Conservation (phyloP, 1,140 invertebrate species). For the Trichogramma pretiosum region DNA sequence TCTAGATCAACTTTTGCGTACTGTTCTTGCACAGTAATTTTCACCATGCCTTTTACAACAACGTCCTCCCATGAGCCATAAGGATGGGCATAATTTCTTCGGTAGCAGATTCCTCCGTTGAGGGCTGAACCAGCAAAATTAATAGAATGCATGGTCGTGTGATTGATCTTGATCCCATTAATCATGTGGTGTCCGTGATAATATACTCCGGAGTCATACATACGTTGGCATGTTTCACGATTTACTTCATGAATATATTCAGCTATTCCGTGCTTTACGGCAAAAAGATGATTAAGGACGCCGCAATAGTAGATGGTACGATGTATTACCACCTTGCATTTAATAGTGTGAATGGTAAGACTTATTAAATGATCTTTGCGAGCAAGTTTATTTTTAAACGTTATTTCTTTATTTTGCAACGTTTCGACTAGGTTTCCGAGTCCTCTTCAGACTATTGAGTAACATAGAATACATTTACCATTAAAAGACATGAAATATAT, state of each 20-base stretch:
- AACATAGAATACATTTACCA: no score
- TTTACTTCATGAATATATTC: constrained; percentile 3
- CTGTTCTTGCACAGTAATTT: background rate
- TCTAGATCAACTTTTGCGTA: constrained; percentile 6
- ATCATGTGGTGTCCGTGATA: background rate
- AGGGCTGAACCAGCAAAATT: background rate
- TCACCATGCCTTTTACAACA: background rate
- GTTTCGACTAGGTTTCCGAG: no score
- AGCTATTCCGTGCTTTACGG: background rate
- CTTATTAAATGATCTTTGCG: no score
- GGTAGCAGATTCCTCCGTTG: background rate
- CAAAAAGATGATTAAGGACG: background rate
- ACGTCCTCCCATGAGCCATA: background rate
- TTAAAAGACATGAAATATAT: no score
- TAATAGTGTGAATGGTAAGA: no score
- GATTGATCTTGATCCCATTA: constrained; percentile 1
- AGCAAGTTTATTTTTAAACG: no score
- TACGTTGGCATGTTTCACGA: background rate
- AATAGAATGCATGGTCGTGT: background rate
- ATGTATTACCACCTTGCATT: background rate
- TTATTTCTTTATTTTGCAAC: no score
- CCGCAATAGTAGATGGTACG: background rate
- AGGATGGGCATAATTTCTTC: background rate
- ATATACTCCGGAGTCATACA: background rate
- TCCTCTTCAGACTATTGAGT: no score